Percentiles rank a stretch among this genome's conserved stretches.
Evolutionary conservation across 2,113 vertebrate genomes (phyloP).

Genomic region (Apaloderma vittatum): DNA sequence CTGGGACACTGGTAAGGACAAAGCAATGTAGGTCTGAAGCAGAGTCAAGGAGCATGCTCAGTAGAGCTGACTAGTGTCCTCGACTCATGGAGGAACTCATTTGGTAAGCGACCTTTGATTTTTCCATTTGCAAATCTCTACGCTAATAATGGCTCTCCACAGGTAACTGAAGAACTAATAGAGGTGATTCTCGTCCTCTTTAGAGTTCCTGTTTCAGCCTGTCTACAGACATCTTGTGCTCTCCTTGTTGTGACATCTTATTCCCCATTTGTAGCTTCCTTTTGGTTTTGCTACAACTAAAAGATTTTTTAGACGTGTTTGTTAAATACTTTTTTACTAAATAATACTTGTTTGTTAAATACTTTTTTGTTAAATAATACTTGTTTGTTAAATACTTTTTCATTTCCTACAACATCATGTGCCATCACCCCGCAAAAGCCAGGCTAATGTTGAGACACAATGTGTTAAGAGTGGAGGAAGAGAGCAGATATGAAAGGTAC

Average conservation of each 20-base stretch:
- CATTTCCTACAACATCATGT: background rate
- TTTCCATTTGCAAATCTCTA: background rate
- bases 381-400: background rate
- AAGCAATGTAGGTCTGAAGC: background rate
- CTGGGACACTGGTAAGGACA: background rate
- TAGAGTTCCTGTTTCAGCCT: background rate
- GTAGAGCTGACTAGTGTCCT: background rate
- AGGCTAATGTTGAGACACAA: background rate
- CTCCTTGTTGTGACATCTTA: background rate
- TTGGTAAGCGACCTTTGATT: background rate
- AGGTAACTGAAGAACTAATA: background rate
- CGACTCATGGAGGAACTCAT: background rate
- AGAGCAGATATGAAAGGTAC: background rate
- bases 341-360: too few relatives aligned
- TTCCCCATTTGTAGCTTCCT: background rate
- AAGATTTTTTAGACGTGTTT: background rate
- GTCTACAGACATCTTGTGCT: background rate
- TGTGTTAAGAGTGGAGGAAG: background rate
- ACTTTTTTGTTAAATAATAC: too few relatives aligned
- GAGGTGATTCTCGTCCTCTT: background rate
- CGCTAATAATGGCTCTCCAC: background rate
- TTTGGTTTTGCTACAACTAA: background rate
- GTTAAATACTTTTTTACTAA: too few relatives aligned
- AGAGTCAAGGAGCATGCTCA: background rate
- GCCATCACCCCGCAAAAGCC: background rate